Base-by-base conservation (phyloP, 23 tunicate genomes). In the Ascidia mentula region DNA sequence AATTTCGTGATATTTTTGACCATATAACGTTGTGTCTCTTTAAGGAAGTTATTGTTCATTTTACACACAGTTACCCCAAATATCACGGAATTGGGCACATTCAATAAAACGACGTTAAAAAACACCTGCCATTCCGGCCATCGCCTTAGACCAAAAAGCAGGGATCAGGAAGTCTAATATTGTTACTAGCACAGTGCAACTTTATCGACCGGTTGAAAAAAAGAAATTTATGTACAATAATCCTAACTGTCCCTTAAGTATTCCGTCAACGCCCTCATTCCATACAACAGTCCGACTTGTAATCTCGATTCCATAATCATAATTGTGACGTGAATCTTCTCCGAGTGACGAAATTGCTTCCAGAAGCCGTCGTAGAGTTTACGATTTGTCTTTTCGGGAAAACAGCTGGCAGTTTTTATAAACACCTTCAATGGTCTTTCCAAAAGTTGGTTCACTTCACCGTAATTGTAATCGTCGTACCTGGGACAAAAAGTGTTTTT, bases 401-500 rank as follows among this genome's bases (percentile, higher is more conserved):
- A 69, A 73, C 90, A 89, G 38, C 85, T 78, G 32, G 80, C 94
- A 26, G 87, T 95, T 61, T 87, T 89, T 30, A 95, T 86, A 80
- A 76, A 95, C 12, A 60, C 37, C 59, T 89, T 89, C 77, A 89
- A 69, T 5, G 90, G 78, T 1, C 84, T 73, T 60, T 89, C 95
- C 33, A 95, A 35, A 18, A 95, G 69, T 37, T 95, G 81, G 76
- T 89, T 82, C 22, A 95, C 84, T 60, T 95, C 95, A 37, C 88
- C 87, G 81, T 95, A 95, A 53, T 89, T 86, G 88, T 82, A 89
- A 78, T 95, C 99, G 60, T 95, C 99, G 73, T 77, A 84, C 95
- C 95, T 89, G 69, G n/a, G n/a, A n/a, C n/a, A n/a, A n/a, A n/a
- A n/a, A n/a, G n/a, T n/a, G n/a, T n/a, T n/a, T n/a, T n/a, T n/a